Evolutionary conservation across 2,888 invertebrate species (phyloP).

Genomic region (Dynastes maya): DNA sequence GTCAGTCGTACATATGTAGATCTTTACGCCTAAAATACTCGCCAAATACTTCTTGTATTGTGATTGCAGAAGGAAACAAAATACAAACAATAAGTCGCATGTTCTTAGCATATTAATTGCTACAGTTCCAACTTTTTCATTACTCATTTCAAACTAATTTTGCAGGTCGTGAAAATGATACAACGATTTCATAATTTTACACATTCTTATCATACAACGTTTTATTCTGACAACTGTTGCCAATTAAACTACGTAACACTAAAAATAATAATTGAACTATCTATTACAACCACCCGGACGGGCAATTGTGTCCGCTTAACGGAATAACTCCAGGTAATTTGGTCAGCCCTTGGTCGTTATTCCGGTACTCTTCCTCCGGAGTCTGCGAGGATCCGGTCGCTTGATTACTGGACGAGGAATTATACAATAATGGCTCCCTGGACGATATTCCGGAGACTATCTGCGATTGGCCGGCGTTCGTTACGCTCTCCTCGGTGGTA

Average conservation of each 20-base stretch:
- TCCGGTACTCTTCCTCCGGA: slow-evolving; percentile 70
- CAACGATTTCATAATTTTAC: too few relatives aligned
- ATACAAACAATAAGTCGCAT: too few relatives aligned
- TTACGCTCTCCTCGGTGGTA: slow-evolving; percentile 74
- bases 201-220: background rate
- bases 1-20: too few relatives aligned
- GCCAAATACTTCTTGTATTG: too few relatives aligned
- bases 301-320: slow-evolving; percentile 81
- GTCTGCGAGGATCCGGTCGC: slow-evolving; percentile 69
- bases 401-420: slow-evolving; percentile 70
- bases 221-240: background rate
- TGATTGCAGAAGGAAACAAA: too few relatives aligned
- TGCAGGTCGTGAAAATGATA: too few relatives aligned
- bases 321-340: slow-evolving; percentile 83
- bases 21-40: too few relatives aligned
- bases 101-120: too few relatives aligned
- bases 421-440: slow-evolving; percentile 78
- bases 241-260: background rate
- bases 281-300: slow-evolving; percentile 77
- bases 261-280: slow-evolving; percentile 39
- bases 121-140: too few relatives aligned
- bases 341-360: slow-evolving; percentile 74
- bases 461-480: slow-evolving; percentile 61
- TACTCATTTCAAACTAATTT: too few relatives aligned
- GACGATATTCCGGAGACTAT: slow-evolving; percentile 66